Percentiles rank a stretch among this genome's conserved stretches.
phyloP scores from a whole-genome alignment of 1,140 invertebrate genomes.

The Apolygus lucorum region DNA sequence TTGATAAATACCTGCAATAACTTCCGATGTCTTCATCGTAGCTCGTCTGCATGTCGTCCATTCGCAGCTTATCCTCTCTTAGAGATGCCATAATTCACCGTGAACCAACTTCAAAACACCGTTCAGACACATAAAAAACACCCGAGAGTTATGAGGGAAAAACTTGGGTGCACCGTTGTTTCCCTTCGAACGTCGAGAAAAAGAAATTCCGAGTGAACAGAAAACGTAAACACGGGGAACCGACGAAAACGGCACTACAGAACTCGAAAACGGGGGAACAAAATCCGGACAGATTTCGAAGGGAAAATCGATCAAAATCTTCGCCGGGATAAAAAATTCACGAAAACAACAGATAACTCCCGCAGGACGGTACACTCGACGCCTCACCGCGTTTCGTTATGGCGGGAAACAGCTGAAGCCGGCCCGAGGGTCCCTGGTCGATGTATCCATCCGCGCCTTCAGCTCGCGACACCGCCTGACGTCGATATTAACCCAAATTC shows the following conservation, averaged over 20 bases:
- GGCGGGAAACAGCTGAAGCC: conserved; percentile 57
- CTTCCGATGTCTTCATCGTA: conserved; percentile 41
- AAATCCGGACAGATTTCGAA: not conserved
- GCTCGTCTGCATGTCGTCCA: conserved; percentile 37
- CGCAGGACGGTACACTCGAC: conserved; percentile 32
- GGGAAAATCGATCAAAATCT: no score
- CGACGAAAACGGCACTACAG: not conserved
- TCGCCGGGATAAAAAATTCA: conserved; percentile 1
- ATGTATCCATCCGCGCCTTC: conserved; percentile 20
- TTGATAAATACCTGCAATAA: conserved; percentile 41
- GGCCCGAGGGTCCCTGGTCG: conserved; percentile 27
- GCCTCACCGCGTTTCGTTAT: conserved; percentile 49
- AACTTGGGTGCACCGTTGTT: no score
- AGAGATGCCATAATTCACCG: conserved; percentile 37
- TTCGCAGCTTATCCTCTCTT: conserved; percentile 36
- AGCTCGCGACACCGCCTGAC: no score
- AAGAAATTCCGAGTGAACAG: no score
- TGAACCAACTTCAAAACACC: conserved; percentile 9
- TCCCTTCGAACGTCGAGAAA: no score
- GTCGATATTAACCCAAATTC: no score
- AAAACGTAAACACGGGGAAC: no score
- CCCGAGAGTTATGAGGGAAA: no score
- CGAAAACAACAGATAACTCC: conserved; percentile 11
- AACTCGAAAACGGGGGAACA: conserved; percentile 22
- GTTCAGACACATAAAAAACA: conserved; percentile 30